Base-by-base conservation (phyloP, 2,888 invertebrate genomes). In the Parnassius glacialis region DNA sequence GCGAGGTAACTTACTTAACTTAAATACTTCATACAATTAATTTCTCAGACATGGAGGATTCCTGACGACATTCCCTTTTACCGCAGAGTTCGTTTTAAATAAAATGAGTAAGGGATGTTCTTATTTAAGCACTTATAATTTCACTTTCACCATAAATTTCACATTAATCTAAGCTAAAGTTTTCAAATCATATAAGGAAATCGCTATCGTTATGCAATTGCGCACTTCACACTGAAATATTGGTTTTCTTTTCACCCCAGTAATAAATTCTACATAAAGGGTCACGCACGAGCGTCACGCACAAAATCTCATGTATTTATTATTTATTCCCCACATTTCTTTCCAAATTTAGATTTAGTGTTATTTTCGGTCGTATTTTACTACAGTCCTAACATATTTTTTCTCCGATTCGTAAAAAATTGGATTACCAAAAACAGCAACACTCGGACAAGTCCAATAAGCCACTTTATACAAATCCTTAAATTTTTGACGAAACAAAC, bases 311-410 rank as follows among this genome's bases (percentile, higher is more conserved):
- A 83, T 85, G 81, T 85, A 90, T 90, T 90, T 90, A 90, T 90
- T 78, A 90, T 90, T 90, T 90, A 90, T 90, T 78, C 76, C 87
- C 85, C 82, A 83, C 85, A 89, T 85, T 89, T 86, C 85, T 89
- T 85, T 87, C 89, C 83, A 88, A 88, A 90, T 90, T 88, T 88
- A 87, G 89, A 90, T 90, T 88, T 89, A 90, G 81, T 87, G 83
- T 84, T 85, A 86, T 85, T 84, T 84, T 84, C 83, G 79, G 78
- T 74, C 75, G 81, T 87, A 85, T 83, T 75, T 86, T 83, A 84
- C 77, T 67, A 70, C 65, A 66, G 70, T 72, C 70, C 69, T 73
- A 73, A 72, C 65, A 70, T 72, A 71, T 75, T 78, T 79, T 74
- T 69, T 69, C 25, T 55, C 45, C 47, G 13, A 41, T 61, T 55